Base-by-base conservation (phyloP, 2,113 vertebrate species). In the Pseudolaguvia tuberculata region DNA sequence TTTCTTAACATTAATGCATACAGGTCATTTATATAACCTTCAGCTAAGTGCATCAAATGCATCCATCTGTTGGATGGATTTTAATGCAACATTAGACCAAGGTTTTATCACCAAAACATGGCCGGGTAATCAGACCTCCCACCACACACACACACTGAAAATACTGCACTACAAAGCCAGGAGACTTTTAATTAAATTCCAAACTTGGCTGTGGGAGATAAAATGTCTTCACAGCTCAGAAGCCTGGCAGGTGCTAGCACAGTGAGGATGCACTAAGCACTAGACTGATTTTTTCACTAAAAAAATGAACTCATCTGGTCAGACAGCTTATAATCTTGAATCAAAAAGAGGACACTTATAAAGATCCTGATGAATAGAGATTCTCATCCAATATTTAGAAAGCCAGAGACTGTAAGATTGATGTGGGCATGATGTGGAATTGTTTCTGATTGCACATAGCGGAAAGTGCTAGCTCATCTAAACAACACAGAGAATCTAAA, bases 181-280 rank as follows among this genome's bases (percentile, higher is more conserved):
- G 69, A 78, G 73, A 61, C 67, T 83, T 84, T 88, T 88, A 88
- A 90, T 88, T 87, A 88, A 86, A 88, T 78, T 78, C 73, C 68
- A 61, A 45, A 81, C 83, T 87, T 76, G 82, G 75, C 75, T 66
- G 58, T 73, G 51, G 77, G 79, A 84, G 80, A 86, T 86, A 88
- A 87, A 87, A 59, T 72, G 80, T 86, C 84, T 84, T 86, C 74
- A 79, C 80, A 80, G 80, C 78, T 80, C 59, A 82, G 86, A 85
- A 75, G 78, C 75, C 63, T 85, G 85, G 79, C 83, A 87, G 80
- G 71, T 74, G 79, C 80, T 67, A 70, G 70, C 61, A 50, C 73
- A 75, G 73, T 68, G 56, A 73, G 84, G 78, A 71, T 75, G 79
- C 78, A 74, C 83, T 83, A 78, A 72, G 75, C 59, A 47, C 68